Evolutionary conservation across 2,113 vertebrate genomes (phyloP).

Genomic region (Muntiacus reevesi): DNA sequence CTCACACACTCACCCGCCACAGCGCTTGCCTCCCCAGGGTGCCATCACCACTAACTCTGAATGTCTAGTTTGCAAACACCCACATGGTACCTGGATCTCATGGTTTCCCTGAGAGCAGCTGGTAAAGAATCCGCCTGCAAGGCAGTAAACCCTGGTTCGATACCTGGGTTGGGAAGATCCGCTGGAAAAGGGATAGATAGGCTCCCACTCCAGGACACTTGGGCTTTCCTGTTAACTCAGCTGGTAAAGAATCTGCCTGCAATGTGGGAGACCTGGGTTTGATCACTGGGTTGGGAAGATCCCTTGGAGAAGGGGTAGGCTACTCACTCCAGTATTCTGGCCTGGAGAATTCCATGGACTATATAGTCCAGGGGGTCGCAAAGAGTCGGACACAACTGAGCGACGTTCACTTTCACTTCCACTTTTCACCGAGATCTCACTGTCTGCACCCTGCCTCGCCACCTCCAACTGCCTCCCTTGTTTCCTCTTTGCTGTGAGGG

Average conservation of each 20-base stretch:
- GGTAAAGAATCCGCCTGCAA: neutral
- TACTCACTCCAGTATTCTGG: neutral
- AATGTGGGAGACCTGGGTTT: neutral
- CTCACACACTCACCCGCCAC: neutral
- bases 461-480: no score
- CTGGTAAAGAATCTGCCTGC: no score
- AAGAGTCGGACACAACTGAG: neutral
- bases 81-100: neutral
- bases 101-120: neutral
- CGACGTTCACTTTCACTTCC: neutral
- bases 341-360: neutral
- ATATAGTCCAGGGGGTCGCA: neutral
- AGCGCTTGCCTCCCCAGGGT: neutral
- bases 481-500: neutral
- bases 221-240: neutral
- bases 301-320: neutral
- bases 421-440: neutral
- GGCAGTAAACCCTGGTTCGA: neutral
- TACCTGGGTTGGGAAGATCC: neutral
- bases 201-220: neutral
- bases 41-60: neutral
- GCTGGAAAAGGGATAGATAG: fast-evolving
- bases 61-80: neutral
- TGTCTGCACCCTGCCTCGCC: neutral
- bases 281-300: neutral